A percentile compares a stretch with the other conserved stretches of the same genome.
These are phyloP conservation scores for Trachurus trachurus DNA, from an alignment of 2,797 vertebrate genomes.

Conservation along the genomic window DNA sequence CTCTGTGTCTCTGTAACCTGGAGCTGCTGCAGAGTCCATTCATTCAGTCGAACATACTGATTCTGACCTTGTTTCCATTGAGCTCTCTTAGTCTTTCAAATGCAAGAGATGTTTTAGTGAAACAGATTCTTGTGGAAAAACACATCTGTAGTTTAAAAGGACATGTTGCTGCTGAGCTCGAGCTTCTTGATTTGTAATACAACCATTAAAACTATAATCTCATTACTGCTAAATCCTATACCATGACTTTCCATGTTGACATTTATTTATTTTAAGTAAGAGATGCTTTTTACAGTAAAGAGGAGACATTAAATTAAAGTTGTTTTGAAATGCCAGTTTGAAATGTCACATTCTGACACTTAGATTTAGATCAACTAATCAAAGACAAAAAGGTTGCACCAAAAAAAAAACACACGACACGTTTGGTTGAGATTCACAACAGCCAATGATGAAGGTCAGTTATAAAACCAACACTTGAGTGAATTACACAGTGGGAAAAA, in stretches of 20 bases:
- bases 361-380: background rate
- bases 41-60: background rate
- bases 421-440: background rate
- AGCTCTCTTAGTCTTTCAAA: background rate
- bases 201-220: background rate
- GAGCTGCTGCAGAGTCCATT: background rate
- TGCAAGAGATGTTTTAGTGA: background rate
- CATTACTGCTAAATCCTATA: background rate
- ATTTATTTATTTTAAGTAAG: too few relatives aligned
- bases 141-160: background rate
- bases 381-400: background rate
- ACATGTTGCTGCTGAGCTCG: background rate
- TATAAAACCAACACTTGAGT: constrained; percentile 11
- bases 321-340: background rate
- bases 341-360: background rate
- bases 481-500: constrained; percentile 27
- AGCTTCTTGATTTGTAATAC: background rate
- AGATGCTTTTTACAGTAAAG: background rate
- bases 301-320: background rate
- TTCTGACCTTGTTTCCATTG: constrained; percentile 2
- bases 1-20: background rate
- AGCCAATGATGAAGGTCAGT: constrained; percentile 15
- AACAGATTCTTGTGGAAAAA: background rate
- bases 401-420: background rate
- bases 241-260: background rate